phyloP scores from a whole-genome alignment of 2,797 vertebrate genomes.

The Cirrhinus molitorella region DNA sequence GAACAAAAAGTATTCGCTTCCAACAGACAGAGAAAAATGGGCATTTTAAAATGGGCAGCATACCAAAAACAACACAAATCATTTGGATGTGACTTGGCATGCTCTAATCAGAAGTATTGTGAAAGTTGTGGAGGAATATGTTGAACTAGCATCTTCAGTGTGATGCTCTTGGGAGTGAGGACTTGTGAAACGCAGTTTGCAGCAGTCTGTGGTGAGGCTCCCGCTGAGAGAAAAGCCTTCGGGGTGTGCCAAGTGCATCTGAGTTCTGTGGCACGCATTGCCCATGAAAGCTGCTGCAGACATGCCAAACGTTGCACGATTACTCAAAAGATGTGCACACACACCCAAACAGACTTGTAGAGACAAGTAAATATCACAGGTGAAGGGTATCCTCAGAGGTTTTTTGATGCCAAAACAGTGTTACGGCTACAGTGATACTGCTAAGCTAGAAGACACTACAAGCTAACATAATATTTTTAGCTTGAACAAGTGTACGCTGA shows the following conservation, averaged over 20 bases:
- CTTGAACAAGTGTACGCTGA: background rate
- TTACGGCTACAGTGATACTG: background rate
- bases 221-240: background rate
- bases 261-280: background rate
- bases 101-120: constrained; percentile 17
- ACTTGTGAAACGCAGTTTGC: constrained; percentile 50
- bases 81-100: constrained; percentile 19
- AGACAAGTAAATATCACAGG: background rate
- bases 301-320: background rate
- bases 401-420: background rate
- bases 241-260: background rate
- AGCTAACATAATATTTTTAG: background rate
- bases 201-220: background rate
- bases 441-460: background rate
- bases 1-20: background rate
- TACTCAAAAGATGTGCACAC: background rate
- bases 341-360: background rate
- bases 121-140: constrained; percentile 39
- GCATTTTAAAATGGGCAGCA: background rate
- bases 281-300: background rate
- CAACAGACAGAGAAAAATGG: background rate
- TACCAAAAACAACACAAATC: constrained; percentile 37
- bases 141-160: constrained; percentile 7
- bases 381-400: background rate
- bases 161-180: constrained; percentile 21